A percentile compares a stretch with the other conserved stretches of the same genome.
Conservation (phyloP, 2,113 vertebrate genomes). For the Hippoglossus stenolepis region DNA sequence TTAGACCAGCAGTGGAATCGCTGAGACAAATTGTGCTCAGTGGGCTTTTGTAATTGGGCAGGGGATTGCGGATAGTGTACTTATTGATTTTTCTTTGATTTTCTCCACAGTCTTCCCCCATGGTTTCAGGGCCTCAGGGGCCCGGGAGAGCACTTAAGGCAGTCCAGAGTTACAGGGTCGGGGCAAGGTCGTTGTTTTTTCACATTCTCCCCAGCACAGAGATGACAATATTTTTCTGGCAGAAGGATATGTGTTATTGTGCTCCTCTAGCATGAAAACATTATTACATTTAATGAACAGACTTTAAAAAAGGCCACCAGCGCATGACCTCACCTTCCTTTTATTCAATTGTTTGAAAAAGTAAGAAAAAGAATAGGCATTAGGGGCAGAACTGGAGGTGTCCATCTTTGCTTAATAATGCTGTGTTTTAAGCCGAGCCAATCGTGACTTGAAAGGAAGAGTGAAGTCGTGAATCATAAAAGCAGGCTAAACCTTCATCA, state of each 20-base stretch:
- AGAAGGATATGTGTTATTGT: constrained; percentile 10
- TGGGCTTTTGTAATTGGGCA: constrained; percentile 55
- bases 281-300: constrained; percentile 15
- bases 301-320: constrained; percentile 19
- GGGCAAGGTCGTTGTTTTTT: constrained; percentile 19
- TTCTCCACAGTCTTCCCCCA: constrained; percentile 13
- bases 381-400: background rate
- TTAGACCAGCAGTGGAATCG: constrained; percentile 45
- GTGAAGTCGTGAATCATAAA: constrained; percentile 1
- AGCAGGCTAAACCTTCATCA: background rate
- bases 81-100: constrained; percentile 67
- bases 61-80: constrained; percentile 44
- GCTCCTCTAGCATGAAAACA: constrained; percentile 31
- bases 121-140: constrained; percentile 10
- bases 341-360: constrained; percentile 8
- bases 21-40: constrained; percentile 45
- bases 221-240: constrained; percentile 6
- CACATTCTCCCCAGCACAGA: constrained; percentile 1
- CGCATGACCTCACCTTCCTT: constrained; percentile 16
- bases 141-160: constrained; percentile 27
- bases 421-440: background rate
- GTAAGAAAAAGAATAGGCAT: background rate
- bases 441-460: background rate
- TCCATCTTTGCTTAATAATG: background rate
- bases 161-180: constrained; percentile 42